Conservation (phyloP, 2,797 vertebrate genomes). For the Smutsia temminckii region DNA sequence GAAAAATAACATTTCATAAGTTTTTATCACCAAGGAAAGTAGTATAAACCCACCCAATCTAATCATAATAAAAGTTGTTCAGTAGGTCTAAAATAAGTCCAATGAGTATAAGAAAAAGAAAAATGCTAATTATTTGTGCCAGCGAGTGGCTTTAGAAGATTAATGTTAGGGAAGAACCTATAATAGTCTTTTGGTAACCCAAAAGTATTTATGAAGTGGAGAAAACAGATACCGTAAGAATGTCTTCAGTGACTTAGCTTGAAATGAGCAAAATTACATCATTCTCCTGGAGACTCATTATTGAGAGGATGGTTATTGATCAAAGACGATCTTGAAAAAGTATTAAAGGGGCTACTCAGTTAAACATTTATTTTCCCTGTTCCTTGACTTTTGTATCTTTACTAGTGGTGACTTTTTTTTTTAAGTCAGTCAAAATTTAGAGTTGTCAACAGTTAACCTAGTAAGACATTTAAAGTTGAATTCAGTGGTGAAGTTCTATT, state of each 20-base stretch:
- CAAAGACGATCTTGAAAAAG: not conserved
- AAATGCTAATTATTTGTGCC: constrained; percentile 29
- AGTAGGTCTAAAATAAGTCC: constrained; percentile 39
- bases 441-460: constrained; percentile 25
- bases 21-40: not conserved
- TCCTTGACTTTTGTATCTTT: constrained; percentile 40
- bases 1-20: constrained; percentile 1
- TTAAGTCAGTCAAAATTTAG: constrained; percentile 27
- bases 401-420: not conserved
- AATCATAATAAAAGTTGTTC: constrained; percentile 23
- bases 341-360: not conserved
- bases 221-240: not conserved
- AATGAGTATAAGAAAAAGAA: not conserved
- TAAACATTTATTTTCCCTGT: constrained; percentile 29
- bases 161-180: constrained; percentile 13
- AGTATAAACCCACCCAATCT: not conserved
- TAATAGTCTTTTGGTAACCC: not conserved
- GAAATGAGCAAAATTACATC: constrained; percentile 54
- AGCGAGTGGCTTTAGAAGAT: constrained; percentile 48
- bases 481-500: not conserved
- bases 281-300: not conserved
- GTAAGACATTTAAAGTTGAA: constrained; percentile 36
- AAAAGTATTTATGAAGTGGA: constrained; percentile 3
- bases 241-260: constrained; percentile 9
- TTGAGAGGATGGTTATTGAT: not conserved